Evolutionary conservation across 2,888 invertebrate species (phyloP), one percentile per base, ranked within the genome.

Genomic region (Drosophila pegasa): DNA sequence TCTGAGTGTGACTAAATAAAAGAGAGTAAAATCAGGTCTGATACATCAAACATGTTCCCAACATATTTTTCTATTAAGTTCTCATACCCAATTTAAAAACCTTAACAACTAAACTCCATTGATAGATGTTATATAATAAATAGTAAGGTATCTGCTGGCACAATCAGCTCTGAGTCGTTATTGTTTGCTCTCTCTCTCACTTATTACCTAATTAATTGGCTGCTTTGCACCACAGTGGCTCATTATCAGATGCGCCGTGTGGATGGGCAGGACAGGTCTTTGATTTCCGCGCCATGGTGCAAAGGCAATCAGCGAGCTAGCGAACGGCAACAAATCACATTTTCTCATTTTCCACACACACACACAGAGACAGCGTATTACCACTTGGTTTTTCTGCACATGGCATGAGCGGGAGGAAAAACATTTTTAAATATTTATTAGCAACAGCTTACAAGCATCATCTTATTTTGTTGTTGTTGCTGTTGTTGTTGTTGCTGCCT

Each of bases 361-460:
- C 41, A 55, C 29, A 27, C 33, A 31, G 3, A 31, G 12, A 18
- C 9, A 33, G 16, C 12, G 31, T 16, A 40, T 9, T 55, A 35
- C n/a, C 50, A 41, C 22, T 64, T 50, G 54, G 54, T 38, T 59
- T 25, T 40, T 55, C 37, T 35, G 18, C 29, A 55, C 60, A 51
- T 60, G 55, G 35, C 51, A 59, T 27, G 56, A 69, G 55, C 27
- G 51, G 45, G 14, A 57, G 22, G 40, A 51, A 71, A 77, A 88
- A 87, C 87, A 86, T 71, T 86, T 88, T 86, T 69, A 88, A 86
- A 88, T 88, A 88, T 88, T 88, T 86, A 86, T 86, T 87, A 88
- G 85, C 84, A 84, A 61, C 75, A 80, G 88, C 88, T 87, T 80
- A 83, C 77, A 80, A 76, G 80, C 71, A 68, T 75, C 77, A 83